Percentiles rank a stretch among this genome's conserved stretches.
Conservation (phyloP, 2,797 vertebrate genomes). For the Etheostoma perlongum region DNA sequence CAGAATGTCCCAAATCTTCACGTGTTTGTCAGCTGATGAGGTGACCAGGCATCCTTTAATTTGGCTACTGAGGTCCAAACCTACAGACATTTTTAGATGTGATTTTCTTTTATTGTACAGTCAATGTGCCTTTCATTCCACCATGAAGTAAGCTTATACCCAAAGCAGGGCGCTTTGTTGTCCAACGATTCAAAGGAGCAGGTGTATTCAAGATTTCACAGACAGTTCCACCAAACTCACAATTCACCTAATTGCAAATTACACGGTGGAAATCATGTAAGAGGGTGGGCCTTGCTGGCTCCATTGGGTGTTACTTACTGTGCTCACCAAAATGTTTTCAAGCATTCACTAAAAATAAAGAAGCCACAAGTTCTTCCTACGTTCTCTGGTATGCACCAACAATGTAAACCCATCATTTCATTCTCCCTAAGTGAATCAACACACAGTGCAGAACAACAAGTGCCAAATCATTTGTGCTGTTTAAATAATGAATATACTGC, state of each 20-base stretch:
- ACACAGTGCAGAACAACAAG: constrained; percentile 1
- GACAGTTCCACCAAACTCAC: neutral
- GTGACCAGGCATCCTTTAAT: constrained; percentile 96
- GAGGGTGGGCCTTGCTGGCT: neutral
- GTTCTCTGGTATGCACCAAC: constrained; percentile 1
- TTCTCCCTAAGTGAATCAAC: neutral
- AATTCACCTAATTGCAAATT: neutral
- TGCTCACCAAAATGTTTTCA: constrained; percentile 1
- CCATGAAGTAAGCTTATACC: neutral
- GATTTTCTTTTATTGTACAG: neutral
- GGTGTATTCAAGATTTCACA: neutral
- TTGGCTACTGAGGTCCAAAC: constrained; percentile 95
- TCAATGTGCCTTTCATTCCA: neutral
- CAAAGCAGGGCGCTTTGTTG: neutral
- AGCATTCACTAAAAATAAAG: neutral
- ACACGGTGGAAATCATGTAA: neutral
- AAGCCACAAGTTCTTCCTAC: constrained; percentile 7
- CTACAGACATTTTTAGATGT: constrained; percentile 72
- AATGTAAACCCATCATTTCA: neutral
- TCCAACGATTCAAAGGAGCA: neutral
- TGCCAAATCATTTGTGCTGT: neutral
- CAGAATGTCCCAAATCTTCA: constrained; percentile 97
- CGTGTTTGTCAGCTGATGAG: constrained; percentile 92
- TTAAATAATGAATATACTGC: neutral
- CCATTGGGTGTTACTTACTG: neutral